Base-by-base conservation (phyloP, 1,140 invertebrate species). In the Carposina sasakii region DNA sequence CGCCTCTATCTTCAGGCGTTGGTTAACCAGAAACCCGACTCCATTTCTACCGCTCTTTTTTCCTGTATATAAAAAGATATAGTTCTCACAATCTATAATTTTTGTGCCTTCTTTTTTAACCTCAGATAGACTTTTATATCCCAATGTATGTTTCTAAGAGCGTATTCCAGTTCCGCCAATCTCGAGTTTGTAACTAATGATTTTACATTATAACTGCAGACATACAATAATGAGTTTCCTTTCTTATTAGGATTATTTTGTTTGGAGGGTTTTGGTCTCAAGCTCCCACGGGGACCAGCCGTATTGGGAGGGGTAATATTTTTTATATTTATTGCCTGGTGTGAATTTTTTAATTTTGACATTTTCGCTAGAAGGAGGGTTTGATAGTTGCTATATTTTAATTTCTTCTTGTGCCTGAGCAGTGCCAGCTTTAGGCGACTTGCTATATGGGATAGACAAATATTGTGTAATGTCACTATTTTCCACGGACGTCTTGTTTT, bases 261-360 rank as follows among this genome's bases (percentile, higher is more conserved):
- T 40, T 54, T 48, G 45, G 36, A 44, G 30, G 40, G 41, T 50
- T 59, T 45, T 57, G 55, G 55, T 57, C 55, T 6, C 30, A 48
- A 10, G 50, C 51, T 56, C 44, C 51, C 58, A 49, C 50, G 55
- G 50, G 47, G 53, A 60, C 54, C 54, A 48, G 28, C 58, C 54
- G 50, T 48, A n/a, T 57, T 61, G 59, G 54, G 48, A 61, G 59
- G 49, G 48, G 15, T 39, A 16, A 49, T 26, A 34, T 49, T 36
- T 40, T 54, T n/a, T 5, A 45, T 33, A 19, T 23, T 30, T 19
- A 10, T 54, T 43, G 22, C n/a, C n/a, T n/a, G n/a, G n/a, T n/a
- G n/a, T n/a, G n/a, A n/a, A n/a, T n/a, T n/a, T n/a, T 43, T 52
- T 37, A n/a, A 20, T 43, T 57, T 12, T 41, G 8, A 20, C 2